Evolutionary conservation across 2,888 invertebrate species (phyloP), one percentile per base, ranked within the genome.

Genomic region (Aleiodes alternator): DNA sequence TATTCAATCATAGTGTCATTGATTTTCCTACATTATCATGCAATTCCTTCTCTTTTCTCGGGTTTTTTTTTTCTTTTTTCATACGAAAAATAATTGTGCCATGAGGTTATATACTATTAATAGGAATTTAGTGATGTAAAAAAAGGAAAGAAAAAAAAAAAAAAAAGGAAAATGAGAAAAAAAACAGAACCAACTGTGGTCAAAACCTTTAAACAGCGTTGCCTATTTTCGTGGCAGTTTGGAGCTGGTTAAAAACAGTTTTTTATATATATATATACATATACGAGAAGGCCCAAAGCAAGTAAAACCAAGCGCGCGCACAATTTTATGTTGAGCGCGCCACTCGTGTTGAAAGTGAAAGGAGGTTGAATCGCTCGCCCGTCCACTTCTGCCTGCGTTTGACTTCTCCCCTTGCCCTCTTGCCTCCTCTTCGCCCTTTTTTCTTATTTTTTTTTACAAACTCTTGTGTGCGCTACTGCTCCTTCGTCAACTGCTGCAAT

Each of bases 291-390:
- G 53, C 43, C 43, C 16, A 38, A 55, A 68, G 29, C 78, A 79
- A 79, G 76, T 80, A 79, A 81, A 78, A 66, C 87, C 83, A 84
- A 76, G 77, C 76, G 79, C 72, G 73, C 73, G 72, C 66, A 23
- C 23, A 23, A 68, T 55, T 68, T 57, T 74, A 66, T 34, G 69
- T 53, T 11, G 56, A 59, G 74, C 55, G 31, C 76, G 79, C 78
- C 83, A 83, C 83, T 87, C 86, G 87, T 85, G 87, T 87, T 86
- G 89, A 90, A 89, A 90, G 89, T 90, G 90, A 89, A 89, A 90
- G 89, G 90, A 88, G 87, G 88, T 88, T 88, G 88, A 87, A 85
- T 87, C 85, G 86, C 84, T 87, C 84, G 84, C 84, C 85, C 84
- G 84, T 84, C 86, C 86, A 86, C 87, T 85, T 84, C 84, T 84